A percentile compares a stretch with the other conserved stretches of the same genome.
Evolutionary conservation across 1,140 invertebrate species (phyloP).

Genomic region (Penaeus japonicus): DNA sequence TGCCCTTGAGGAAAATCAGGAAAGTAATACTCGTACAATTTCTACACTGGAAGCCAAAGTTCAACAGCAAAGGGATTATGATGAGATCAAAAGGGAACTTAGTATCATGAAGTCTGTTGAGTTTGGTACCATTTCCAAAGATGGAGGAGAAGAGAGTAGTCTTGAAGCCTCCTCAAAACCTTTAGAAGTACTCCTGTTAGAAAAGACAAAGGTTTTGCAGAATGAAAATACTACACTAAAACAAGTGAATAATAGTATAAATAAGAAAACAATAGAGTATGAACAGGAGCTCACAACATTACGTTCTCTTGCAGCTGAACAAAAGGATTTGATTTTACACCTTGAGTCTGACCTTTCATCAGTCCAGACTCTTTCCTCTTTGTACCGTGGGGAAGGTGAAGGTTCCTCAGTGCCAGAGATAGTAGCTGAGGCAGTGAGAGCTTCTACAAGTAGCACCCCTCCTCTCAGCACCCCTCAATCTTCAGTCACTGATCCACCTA

Average conservation of each 20-base stretch:
- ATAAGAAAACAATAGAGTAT: slow-evolving; percentile 23
- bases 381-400: slow-evolving; percentile 66
- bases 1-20: slow-evolving; percentile 86
- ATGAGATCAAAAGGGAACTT: slow-evolving; percentile 70
- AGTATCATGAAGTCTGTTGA: slow-evolving; percentile 79
- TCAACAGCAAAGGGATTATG: slow-evolving; percentile 80
- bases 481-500: slow-evolving; percentile 22
- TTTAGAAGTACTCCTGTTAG: slow-evolving; percentile 79
- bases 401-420: slow-evolving; percentile 60
- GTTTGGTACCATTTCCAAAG: slow-evolving; percentile 67
- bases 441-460: slow-evolving; percentile 40
- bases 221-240: slow-evolving; percentile 67
- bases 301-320: slow-evolving; percentile 61
- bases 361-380: slow-evolving; percentile 66
- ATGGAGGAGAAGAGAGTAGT: slow-evolving; percentile 47
- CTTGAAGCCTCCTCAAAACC: slow-evolving; percentile 68
- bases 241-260: slow-evolving; percentile 55
- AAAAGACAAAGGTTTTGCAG: slow-evolving; percentile 78
- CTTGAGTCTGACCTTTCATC: slow-evolving; percentile 67
- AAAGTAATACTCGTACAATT: slow-evolving; percentile 84
- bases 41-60: slow-evolving; percentile 83
- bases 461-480: slow-evolving; percentile 31
- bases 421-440: slow-evolving; percentile 50
- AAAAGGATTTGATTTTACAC: slow-evolving; percentile 65
- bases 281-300: slow-evolving; percentile 46